A percentile compares a stretch with the other conserved stretches of the same genome.
Conservation (phyloP, 2,113 vertebrate species). For the Elgaria multicarinata region DNA sequence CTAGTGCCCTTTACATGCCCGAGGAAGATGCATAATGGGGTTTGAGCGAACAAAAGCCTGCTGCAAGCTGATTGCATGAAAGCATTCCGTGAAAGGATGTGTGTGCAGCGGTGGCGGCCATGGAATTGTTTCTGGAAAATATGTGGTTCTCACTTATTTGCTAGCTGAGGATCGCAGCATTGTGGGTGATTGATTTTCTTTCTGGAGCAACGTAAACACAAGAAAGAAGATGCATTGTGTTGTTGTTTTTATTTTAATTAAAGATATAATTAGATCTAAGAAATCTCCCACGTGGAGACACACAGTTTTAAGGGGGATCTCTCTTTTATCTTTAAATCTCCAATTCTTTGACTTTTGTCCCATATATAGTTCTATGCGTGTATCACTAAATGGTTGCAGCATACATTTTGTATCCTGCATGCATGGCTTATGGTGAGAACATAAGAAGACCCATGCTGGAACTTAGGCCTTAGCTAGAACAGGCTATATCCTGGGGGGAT, state of each 20-base stretch:
- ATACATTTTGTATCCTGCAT: background rate
- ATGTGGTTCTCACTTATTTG: conserved; percentile 45
- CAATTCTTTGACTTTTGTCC: background rate
- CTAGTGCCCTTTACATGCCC: fast-evolving
- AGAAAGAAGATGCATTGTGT: background rate
- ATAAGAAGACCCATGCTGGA: no score
- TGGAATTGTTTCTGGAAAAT: conserved; percentile 22
- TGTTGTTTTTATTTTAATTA: background rate
- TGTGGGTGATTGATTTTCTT: conserved; percentile 37
- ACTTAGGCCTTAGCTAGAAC: no score
- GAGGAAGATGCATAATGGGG: background rate
- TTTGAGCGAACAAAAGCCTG: background rate
- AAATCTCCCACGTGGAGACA: background rate
- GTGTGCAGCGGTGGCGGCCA: background rate
- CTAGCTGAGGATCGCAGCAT: conserved; percentile 53
- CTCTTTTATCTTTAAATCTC: background rate
- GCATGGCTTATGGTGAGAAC: no score
- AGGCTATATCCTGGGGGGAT: no score
- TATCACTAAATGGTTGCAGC: background rate
- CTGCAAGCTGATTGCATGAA: conserved; percentile 13
- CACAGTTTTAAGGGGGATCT: background rate
- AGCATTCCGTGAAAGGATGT: conserved; percentile 13
- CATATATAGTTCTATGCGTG: background rate
- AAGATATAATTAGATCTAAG: background rate
- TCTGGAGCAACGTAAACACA: conserved; percentile 43